Evolutionary conservation across 2,888 invertebrate genomes (phyloP).

Genomic region (Lycia hirtaria): DNA sequence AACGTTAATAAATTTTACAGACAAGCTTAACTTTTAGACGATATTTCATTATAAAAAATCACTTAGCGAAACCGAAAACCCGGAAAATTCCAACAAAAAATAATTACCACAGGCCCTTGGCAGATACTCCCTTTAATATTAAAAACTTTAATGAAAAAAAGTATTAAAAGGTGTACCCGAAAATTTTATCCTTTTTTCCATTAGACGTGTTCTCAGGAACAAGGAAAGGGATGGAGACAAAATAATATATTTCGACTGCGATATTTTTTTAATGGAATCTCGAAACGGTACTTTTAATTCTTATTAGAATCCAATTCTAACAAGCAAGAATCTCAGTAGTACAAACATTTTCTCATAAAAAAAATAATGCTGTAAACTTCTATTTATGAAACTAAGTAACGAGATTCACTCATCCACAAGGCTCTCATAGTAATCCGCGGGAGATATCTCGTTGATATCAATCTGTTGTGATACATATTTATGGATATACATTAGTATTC

Average conservation of each 20-base stretch:
- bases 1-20: not conserved
- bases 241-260: not conserved
- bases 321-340: no score
- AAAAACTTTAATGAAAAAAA: slow-evolving; percentile 86
- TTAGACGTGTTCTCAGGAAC: slow-evolving; percentile 67
- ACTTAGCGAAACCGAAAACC: slow-evolving; percentile 41
- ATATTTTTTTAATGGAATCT: no score
- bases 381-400: no score
- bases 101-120: slow-evolving; percentile 70
- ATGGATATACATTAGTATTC: no score
- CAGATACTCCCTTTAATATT: slow-evolving; percentile 81
- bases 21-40: slow-evolving; percentile 7
- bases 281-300: no score
- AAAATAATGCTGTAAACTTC: not conserved
- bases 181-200: slow-evolving; percentile 83
- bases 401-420: no score
- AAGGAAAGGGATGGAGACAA: slow-evolving; percentile 50
- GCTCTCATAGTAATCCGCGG: no score
- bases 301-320: no score
- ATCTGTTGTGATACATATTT: no score
- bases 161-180: slow-evolving; percentile 75
- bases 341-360: no score
- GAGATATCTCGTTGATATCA: no score
- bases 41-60: slow-evolving; percentile 15
- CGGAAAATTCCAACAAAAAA: slow-evolving; percentile 73